phyloP scores from a whole-genome alignment of 1,140 invertebrate genomes.

The Apis laboriosa region DNA sequence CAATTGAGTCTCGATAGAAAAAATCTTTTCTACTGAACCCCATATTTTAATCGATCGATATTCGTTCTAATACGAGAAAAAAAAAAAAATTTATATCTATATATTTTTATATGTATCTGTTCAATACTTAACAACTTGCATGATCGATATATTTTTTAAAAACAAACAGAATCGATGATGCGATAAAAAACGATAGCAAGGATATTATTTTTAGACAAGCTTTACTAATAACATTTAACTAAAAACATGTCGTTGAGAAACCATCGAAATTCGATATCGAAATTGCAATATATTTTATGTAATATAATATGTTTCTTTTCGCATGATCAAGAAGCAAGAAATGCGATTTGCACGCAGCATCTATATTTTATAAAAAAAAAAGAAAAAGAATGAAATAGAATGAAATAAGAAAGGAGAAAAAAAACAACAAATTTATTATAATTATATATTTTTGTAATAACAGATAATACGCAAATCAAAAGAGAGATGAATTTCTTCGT shows the following conservation, averaged over 20 bases:
- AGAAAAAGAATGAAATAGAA: neutral
- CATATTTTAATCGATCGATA: no score
- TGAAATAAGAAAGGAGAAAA: no score
- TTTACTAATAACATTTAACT: neutral
- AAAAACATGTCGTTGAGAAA: neutral
- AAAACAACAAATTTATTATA: no score
- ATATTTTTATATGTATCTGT: neutral
- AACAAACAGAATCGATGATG: no score
- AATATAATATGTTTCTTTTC: neutral
- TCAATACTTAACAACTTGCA: neutral
- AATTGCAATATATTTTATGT: neutral
- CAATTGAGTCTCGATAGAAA: no score
- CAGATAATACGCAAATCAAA: constrained; percentile 14
- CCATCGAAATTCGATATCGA: neutral
- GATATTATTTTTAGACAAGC: neutral
- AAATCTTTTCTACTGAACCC: no score
- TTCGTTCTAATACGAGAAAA: no score
- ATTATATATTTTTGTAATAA: constrained; percentile 23
- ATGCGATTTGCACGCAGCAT: neutral
- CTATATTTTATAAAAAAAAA: neutral
- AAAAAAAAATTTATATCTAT: neutral
- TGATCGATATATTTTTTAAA: neutral
- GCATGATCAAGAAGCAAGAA: neutral
- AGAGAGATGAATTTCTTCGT: neutral
- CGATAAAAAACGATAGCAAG: neutral